Conservation (phyloP, 2,113 vertebrate genomes). For the Trogon surrucura region DNA sequence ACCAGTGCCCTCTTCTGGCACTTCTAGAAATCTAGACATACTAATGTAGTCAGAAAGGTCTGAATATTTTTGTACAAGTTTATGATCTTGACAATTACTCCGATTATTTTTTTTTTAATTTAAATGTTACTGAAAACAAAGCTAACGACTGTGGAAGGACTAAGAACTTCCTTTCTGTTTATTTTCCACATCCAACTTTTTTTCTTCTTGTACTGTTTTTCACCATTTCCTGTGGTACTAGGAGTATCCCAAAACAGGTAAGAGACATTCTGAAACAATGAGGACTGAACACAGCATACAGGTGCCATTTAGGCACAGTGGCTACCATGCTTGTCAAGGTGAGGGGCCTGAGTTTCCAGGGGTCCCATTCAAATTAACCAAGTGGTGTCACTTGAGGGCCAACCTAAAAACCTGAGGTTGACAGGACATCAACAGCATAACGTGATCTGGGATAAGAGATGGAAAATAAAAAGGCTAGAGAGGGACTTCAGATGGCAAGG, state of each 20-base stretch:
- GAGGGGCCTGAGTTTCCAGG: not conserved
- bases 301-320: not conserved
- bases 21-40: not conserved
- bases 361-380: not conserved
- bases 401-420: not conserved
- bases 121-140: not conserved
- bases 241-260: not conserved
- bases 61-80: not conserved
- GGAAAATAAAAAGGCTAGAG: not conserved
- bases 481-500: not conserved
- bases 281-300: not conserved
- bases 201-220: not conserved
- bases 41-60: not conserved
- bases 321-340: fast-evolving
- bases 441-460: not conserved
- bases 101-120: not conserved
- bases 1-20: slow-evolving; percentile 59
- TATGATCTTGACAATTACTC: not conserved
- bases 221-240: not conserved
- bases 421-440: not conserved
- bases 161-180: not conserved
- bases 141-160: not conserved
- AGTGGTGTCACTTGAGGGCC: not conserved
- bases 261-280: not conserved
- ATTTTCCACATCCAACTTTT: not conserved